phyloP scores from a whole-genome alignment of 1,140 invertebrate genomes.

The Wiebesia pumilae region DNA sequence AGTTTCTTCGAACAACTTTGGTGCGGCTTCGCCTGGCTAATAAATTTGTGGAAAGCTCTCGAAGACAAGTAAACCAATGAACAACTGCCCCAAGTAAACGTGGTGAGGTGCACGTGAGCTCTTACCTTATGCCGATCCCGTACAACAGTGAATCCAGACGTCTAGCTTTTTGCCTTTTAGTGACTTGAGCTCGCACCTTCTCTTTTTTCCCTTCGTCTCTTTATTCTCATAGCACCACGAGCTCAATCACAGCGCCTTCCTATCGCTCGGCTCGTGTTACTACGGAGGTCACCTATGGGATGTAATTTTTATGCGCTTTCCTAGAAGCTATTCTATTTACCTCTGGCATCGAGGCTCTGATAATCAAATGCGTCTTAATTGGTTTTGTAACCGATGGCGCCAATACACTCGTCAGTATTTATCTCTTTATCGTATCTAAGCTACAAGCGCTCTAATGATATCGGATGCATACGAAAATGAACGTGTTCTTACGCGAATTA shows the following conservation, averaged over 20 bases:
- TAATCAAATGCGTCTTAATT: slow-evolving; percentile 18
- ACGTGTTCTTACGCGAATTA: too few species aligned
- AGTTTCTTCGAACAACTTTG: background rate
- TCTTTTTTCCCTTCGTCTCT: background rate
- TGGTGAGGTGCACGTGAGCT: slow-evolving; percentile 5
- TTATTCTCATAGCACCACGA: background rate
- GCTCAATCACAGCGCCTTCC: background rate
- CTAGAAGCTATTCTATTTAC: too few species aligned
- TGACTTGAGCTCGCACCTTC: background rate
- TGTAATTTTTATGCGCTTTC: background rate
- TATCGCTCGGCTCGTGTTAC: background rate
- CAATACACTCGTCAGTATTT: too few species aligned
- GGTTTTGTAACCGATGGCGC: background rate
- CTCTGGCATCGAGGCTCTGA: background rate
- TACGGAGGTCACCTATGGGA: background rate
- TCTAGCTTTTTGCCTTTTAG: background rate
- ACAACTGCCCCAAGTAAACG: background rate
- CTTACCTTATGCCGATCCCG: slow-evolving; percentile 39
- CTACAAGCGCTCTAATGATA: too few species aligned
- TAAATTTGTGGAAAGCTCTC: background rate
- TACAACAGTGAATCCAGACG: background rate
- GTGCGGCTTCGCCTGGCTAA: background rate
- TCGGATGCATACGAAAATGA: too few species aligned
- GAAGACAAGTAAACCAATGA: background rate
- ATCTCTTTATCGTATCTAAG: too few species aligned